Conservation (phyloP, 1,140 invertebrate genomes). For the Drosophila burlai region DNA sequence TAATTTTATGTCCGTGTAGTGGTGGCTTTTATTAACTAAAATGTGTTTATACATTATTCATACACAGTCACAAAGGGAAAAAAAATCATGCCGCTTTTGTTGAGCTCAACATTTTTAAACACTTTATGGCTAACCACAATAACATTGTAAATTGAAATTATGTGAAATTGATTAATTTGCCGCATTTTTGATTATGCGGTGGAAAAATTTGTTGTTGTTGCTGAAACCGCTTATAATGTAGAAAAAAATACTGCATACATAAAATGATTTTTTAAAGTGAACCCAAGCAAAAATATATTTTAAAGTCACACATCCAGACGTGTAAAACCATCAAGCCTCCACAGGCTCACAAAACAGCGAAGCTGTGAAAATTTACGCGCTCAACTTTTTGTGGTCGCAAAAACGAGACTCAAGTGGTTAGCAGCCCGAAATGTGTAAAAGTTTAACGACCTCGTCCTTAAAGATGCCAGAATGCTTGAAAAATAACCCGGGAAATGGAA, state of each 20-base stretch:
- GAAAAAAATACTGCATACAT: neutral
- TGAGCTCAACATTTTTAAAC: constrained; percentile 31
- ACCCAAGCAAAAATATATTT: neutral
- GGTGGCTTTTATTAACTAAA: constrained; percentile 51
- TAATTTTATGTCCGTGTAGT: constrained; percentile 29
- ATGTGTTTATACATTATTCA: constrained; percentile 58
- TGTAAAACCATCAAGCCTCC: neutral
- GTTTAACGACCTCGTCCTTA: constrained; percentile 36
- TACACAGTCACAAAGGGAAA: constrained; percentile 17
- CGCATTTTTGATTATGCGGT: constrained; percentile 67
- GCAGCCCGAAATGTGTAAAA: constrained; percentile 17
- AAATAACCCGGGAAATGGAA: constrained; percentile 2
- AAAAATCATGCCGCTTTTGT: constrained; percentile 36
- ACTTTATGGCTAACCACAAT: constrained; percentile 44
- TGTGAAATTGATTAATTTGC: constrained; percentile 64
- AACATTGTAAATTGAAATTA: constrained; percentile 44
- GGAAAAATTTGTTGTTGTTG: constrained; percentile 22
- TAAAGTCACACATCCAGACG: neutral
- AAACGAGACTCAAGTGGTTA: constrained; percentile 43
- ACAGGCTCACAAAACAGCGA: constrained; percentile 5
- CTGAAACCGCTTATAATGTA: neutral
- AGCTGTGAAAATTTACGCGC: constrained; percentile 50
- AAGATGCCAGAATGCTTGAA: constrained; percentile 11
- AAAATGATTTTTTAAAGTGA: neutral
- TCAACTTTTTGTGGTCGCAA: constrained; percentile 35